Conservation (phyloP, 2,888 invertebrate genomes). For the Ernsta delagoae region DNA sequence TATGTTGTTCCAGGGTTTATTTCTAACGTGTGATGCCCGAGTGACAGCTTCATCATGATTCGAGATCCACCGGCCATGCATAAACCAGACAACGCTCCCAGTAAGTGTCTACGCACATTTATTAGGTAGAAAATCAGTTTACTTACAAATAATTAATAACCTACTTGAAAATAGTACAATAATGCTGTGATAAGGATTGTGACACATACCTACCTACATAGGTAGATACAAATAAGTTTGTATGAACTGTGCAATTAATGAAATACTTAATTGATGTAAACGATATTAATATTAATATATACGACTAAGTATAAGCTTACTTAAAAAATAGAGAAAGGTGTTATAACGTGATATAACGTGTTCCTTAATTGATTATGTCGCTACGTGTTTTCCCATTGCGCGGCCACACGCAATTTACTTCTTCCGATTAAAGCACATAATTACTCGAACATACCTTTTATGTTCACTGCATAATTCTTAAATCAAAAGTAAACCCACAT, state of each 20-base stretch:
- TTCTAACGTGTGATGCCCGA: slow-evolving; percentile 67
- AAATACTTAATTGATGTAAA: no score
- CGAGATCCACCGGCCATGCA: slow-evolving; percentile 84
- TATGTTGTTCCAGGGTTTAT: background rate
- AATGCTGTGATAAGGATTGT: no score
- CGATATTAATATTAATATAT: no score
- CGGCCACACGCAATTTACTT: slow-evolving; percentile 35
- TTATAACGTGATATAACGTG: slow-evolving; percentile 20
- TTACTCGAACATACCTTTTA: slow-evolving; percentile 30
- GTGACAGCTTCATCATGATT: slow-evolving; percentile 77
- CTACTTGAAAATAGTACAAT: no score
- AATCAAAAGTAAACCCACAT: slow-evolving; percentile 25
- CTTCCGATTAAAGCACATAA: slow-evolving; percentile 36
- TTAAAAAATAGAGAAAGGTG: background rate
- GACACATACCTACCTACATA: no score
- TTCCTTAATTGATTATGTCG: slow-evolving; percentile 31
- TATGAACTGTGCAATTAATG: no score
- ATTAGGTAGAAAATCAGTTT: no score
- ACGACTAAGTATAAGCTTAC: no score
- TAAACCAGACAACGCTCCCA: slow-evolving; percentile 74
- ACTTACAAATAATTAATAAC: no score
- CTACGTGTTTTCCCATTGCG: slow-evolving; percentile 35
- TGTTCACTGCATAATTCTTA: slow-evolving; percentile 27
- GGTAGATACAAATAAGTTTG: no score
- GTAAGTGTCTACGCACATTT: no score